Percentiles rank a stretch among this genome's conserved stretches.
Conservation (phyloP, 2,888 invertebrate genomes). For the Heliconius charithonia region DNA sequence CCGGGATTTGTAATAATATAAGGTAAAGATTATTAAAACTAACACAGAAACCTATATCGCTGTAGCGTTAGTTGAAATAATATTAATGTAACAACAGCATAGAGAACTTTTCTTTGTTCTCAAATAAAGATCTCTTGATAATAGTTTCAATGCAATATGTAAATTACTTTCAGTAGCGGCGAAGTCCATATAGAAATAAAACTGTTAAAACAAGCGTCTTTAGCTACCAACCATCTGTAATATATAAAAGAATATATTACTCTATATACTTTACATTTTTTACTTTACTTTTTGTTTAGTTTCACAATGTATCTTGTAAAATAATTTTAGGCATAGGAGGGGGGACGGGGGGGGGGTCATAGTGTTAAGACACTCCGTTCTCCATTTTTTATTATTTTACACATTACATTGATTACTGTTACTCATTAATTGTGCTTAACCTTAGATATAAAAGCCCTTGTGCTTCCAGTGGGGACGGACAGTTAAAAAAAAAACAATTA, state of each 20-base stretch:
- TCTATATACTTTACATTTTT: no score
- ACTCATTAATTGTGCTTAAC: no score
- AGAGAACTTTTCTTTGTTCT: neutral
- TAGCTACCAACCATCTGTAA: neutral
- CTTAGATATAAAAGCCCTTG: no score
- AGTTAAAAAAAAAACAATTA: no score
- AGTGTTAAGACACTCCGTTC: no score
- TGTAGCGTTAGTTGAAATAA: neutral
- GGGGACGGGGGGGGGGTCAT: no score
- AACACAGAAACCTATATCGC: neutral
- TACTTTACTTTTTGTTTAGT: neutral
- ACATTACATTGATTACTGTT: no score
- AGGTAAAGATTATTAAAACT: neutral
- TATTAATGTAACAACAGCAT: neutral
- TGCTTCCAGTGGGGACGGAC: no score
- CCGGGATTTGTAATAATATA: neutral
- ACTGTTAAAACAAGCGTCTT: neutral
- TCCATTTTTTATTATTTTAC: no score
- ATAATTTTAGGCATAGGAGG: no score
- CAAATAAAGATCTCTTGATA: neutral
- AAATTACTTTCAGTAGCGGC: neutral
- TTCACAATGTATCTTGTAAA: neutral
- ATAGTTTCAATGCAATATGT: neutral
- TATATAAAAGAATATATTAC: neutral
- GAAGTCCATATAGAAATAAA: neutral